Conservation (phyloP, 2,797 vertebrate genomes). For the Anniella stebbinsi region DNA sequence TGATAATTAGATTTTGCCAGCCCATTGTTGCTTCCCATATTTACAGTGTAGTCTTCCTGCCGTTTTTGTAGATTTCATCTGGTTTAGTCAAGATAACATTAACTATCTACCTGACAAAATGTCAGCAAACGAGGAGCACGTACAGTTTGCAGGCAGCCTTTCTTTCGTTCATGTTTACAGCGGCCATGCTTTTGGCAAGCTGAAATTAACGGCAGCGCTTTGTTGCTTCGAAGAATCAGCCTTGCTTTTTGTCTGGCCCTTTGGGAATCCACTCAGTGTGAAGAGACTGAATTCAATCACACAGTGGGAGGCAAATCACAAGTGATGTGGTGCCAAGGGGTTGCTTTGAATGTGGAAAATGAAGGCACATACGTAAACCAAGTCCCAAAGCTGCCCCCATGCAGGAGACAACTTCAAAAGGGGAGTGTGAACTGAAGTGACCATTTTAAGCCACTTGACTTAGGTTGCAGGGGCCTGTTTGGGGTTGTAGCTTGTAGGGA, state of each 20-base stretch:
- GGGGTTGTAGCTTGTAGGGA: neutral
- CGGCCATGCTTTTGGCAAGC: slow-evolving; percentile 33
- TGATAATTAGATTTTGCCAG: slow-evolving; percentile 47
- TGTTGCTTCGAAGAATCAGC: slow-evolving; percentile 18
- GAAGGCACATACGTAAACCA: neutral
- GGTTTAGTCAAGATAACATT: slow-evolving; percentile 63
- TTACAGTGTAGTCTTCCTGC: slow-evolving; percentile 45
- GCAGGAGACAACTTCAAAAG: neutral
- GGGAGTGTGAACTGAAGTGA: neutral
- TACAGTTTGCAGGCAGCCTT: slow-evolving; percentile 38
- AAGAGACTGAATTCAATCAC: neutral
- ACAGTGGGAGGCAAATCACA: rapidly evolving
- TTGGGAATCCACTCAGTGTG: slow-evolving; percentile 11
- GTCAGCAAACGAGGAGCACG: slow-evolving; percentile 41
- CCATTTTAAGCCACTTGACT: slow-evolving; percentile 10
- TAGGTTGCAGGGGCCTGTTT: neutral
- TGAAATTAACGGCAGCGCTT: neutral
- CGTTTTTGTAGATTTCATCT: slow-evolving; percentile 58
- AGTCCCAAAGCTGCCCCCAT: slow-evolving; percentile 10
- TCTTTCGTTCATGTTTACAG: slow-evolving; percentile 55
- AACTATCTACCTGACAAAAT: slow-evolving; percentile 60
- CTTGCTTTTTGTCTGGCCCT: neutral
- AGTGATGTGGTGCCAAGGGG: slow-evolving; percentile 15
- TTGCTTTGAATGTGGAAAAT: slow-evolving; percentile 43
- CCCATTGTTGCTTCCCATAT: slow-evolving; percentile 37